Percentiles rank a stretch among this genome's conserved stretches.
Conservation (phyloP, 2,113 vertebrate species). For the Passer montanus region DNA sequence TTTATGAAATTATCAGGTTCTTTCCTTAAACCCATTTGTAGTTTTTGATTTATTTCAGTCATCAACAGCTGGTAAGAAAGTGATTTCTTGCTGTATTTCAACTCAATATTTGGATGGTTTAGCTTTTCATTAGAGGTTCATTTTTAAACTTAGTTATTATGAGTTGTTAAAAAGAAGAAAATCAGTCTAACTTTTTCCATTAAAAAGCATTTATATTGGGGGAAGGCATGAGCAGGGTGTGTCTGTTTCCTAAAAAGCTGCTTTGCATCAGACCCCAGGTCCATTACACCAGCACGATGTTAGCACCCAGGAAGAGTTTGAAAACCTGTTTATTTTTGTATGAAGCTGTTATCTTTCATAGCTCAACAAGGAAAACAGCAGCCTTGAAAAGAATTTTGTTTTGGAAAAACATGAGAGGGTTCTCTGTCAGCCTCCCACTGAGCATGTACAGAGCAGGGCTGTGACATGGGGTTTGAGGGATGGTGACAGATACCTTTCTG, state of each 20-base stretch:
- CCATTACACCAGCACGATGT: not conserved
- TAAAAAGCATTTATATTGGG: not conserved
- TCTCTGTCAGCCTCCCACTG: not conserved
- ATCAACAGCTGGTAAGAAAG: not conserved
- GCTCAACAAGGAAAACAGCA: not conserved
- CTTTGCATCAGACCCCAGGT: not conserved
- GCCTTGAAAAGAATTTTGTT: not conserved
- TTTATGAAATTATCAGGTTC: not conserved
- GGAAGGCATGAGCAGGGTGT: not conserved
- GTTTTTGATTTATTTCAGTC: not conserved
- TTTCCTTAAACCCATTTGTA: not conserved
- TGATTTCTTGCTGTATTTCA: not conserved
- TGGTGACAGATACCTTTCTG: not conserved
- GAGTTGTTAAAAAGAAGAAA: not conserved
- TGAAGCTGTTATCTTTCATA: not conserved
- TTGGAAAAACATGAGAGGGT: not conserved
- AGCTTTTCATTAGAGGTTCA: not conserved
- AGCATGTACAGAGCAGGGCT: not conserved
- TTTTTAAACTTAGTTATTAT: not conserved
- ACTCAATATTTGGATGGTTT: slow-evolving; percentile 15
- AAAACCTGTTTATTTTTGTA: not conserved
- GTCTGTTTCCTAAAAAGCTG: not conserved
- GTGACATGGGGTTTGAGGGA: not conserved
- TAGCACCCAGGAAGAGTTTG: not conserved
- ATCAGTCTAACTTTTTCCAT: not conserved